phyloP scores from a whole-genome alignment of 1,140 invertebrate genomes.

The Wasmannia auropunctata region DNA sequence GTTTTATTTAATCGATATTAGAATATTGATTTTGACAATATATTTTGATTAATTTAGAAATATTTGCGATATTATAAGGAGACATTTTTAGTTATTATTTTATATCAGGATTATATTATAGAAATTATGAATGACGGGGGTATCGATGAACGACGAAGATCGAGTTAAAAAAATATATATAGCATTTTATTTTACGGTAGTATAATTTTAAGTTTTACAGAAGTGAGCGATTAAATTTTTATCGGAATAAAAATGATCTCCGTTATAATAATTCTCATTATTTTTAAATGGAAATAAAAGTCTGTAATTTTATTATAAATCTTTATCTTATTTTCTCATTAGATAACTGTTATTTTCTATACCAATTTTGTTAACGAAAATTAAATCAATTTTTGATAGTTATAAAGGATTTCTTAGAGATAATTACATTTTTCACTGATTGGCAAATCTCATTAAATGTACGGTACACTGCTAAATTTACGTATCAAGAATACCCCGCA shows the following conservation, averaged over 20 bases:
- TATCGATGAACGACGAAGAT: too few relatives aligned
- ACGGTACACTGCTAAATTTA: constrained; percentile 13
- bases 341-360: background rate
- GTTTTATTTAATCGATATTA: background rate
- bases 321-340: background rate
- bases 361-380: background rate
- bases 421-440: background rate
- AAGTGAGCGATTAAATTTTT: background rate
- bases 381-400: background rate
- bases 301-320: background rate
- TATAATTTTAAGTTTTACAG: background rate
- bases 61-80: background rate
- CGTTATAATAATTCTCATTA: background rate
- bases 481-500: constrained; percentile 35
- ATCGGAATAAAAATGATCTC: background rate
- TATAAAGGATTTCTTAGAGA: background rate
- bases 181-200: background rate
- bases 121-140: background rate
- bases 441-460: constrained; percentile 16
- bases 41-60: background rate
- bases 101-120: background rate
- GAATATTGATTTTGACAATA: background rate
- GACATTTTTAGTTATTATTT: background rate
- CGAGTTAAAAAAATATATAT: background rate
- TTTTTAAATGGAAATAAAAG: background rate